These are phyloP conservation scores for Paradoxurus hermaphroditus DNA, from an alignment of 2,113 vertebrate genomes.

Conservation along the genomic window DNA sequence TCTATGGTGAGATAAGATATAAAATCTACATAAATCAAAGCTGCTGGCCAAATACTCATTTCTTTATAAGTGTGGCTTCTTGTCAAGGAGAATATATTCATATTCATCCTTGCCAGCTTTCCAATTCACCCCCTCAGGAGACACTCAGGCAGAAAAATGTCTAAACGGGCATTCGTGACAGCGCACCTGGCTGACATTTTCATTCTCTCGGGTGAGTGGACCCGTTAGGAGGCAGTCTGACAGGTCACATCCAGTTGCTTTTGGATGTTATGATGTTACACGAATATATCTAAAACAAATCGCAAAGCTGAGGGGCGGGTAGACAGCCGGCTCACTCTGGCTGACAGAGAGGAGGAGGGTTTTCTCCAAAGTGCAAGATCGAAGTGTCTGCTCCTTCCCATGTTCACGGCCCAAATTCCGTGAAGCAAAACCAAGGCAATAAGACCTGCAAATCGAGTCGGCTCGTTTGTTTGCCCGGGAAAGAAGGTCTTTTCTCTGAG, in stretches of 20 bases:
- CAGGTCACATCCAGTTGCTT: background rate
- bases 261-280: background rate
- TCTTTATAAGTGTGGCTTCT: background rate
- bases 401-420: background rate
- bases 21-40: slow-evolving; percentile 17
- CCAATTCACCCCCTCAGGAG: background rate
- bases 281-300: background rate
- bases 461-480: background rate
- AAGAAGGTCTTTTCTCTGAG: background rate
- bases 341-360: background rate
- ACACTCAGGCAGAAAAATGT: background rate
- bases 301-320: background rate
- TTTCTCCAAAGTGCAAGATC: background rate
- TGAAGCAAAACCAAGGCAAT: too few relatives aligned
- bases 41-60: background rate
- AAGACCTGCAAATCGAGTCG: background rate
- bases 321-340: background rate
- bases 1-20: slow-evolving; percentile 7
- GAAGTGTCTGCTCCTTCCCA: background rate
- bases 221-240: background rate
- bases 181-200: background rate
- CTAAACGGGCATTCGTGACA: background rate
- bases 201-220: background rate
- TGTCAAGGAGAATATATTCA: background rate
- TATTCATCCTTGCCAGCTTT: background rate